A percentile compares a stretch with the other conserved stretches of the same genome.
These are phyloP conservation scores for Aphrophora alni DNA, from an alignment of 2,888 invertebrate genomes.

Conservation along the genomic window DNA sequence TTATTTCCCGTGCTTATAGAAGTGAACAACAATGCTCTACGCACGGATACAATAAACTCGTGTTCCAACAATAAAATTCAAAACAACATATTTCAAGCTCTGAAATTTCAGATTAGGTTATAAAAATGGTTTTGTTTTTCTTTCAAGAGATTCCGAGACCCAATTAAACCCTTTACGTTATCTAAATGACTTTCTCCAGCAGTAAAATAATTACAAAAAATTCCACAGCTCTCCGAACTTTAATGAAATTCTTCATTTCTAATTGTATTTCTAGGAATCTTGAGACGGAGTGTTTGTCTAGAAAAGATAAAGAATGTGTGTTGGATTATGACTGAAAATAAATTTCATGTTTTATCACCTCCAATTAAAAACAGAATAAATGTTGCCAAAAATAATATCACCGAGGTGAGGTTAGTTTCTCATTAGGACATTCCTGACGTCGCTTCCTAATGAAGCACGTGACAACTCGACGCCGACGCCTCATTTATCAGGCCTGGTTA, in stretches of 20 bases:
- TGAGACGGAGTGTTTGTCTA: neutral
- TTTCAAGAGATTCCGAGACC: neutral
- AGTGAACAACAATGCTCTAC: too few species aligned
- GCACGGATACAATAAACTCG: too few species aligned
- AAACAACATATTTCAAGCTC: too few species aligned
- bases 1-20: too few species aligned
- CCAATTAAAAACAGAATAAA: neutral
- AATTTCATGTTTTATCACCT: neutral
- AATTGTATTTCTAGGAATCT: neutral
- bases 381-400: neutral
- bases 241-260: neutral
- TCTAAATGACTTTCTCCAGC: neutral
- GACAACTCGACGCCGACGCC: too few species aligned
- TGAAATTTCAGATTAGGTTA: neutral
- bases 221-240: neutral
- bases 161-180: neutral
- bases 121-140: neutral
- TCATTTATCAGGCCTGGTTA: too few species aligned
- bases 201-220: neutral
- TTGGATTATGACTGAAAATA: neutral
- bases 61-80: too few species aligned
- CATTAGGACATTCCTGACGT: too few species aligned
- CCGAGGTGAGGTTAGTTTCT: too few species aligned
- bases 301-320: neutral
- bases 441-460: too few species aligned